Conservation (phyloP, 35 echinoderm and acorn worm genomes). For the Apostichopus parvimensis region DNA sequence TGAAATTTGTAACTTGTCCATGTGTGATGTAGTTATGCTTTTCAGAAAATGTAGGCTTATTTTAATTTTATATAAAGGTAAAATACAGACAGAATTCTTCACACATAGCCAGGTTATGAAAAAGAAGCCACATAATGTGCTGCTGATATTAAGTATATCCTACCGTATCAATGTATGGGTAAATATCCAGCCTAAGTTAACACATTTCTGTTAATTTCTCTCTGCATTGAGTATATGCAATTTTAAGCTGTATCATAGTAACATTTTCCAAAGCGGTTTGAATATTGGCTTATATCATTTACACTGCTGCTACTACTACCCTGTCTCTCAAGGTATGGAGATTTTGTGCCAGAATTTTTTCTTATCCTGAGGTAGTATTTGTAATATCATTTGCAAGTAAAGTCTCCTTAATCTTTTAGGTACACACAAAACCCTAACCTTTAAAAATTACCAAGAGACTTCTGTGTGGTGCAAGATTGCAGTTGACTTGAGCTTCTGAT, state of each 20-base stretch:
- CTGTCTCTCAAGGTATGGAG: neutral
- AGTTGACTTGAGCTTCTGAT: neutral
- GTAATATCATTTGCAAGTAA: slow-evolving; percentile 1
- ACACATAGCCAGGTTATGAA: too few relatives aligned
- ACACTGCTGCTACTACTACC: neutral
- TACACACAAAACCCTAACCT: neutral
- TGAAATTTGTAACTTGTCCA: too few relatives aligned
- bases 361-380: neutral
- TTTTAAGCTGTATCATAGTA: neutral
- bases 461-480: neutral
- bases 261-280: neutral
- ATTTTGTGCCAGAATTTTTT: neutral
- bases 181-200: neutral
- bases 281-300: neutral
- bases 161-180: neutral
- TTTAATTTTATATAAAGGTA: too few relatives aligned
- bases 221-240: neutral
- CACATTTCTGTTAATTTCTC: neutral
- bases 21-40: too few relatives aligned
- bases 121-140: too few relatives aligned
- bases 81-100: too few relatives aligned
- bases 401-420: neutral
- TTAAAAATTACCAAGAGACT: neutral
- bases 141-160: neutral
- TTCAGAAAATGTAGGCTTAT: too few relatives aligned